Evolutionary conservation across 1,140 invertebrate genomes (phyloP).

Genomic region (Diachasma alloeum): DNA sequence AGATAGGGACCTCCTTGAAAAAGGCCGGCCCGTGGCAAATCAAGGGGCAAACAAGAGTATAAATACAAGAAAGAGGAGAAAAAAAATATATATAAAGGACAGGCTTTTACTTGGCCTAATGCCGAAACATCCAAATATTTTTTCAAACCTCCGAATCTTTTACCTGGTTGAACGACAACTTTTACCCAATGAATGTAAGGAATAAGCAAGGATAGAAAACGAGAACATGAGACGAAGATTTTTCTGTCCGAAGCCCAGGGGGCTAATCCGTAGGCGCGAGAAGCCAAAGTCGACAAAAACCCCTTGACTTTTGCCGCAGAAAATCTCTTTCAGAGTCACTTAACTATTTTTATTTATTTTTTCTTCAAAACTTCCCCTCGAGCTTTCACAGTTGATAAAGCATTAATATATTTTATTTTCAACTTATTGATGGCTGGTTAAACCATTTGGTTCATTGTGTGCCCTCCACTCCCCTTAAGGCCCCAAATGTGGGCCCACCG

Average conservation of each 20-base stretch:
- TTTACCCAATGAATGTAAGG: conserved; percentile 10
- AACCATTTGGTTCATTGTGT: not conserved
- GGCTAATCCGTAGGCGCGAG: conserved; percentile 40
- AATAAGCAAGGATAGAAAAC: not conserved
- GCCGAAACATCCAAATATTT: conserved; percentile 5
- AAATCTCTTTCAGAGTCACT: conserved; percentile 15
- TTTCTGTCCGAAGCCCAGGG: conserved; percentile 5
- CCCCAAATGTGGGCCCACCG: not conserved
- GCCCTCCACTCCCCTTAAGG: not conserved
- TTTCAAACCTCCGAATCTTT: not conserved
- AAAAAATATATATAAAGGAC: not conserved
- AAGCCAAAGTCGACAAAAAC: conserved; percentile 39
- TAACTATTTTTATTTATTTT: not conserved
- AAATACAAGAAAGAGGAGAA: conserved; percentile 40
- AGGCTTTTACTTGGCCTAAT: not conserved
- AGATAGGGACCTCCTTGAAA: conserved; percentile 7
- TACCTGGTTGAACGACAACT: not conserved
- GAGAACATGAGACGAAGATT: not conserved
- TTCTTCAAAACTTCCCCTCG: not conserved
- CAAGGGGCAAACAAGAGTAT: conserved; percentile 57
- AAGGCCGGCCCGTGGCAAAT: conserved; percentile 50
- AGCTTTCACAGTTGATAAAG: conserved; percentile 18
- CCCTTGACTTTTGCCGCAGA: conserved; percentile 41
- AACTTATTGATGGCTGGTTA: not conserved
- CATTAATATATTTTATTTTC: conserved; percentile 17